Base-by-base conservation (phyloP, 2,888 invertebrate genomes). In the Linyphia triangularis region DNA sequence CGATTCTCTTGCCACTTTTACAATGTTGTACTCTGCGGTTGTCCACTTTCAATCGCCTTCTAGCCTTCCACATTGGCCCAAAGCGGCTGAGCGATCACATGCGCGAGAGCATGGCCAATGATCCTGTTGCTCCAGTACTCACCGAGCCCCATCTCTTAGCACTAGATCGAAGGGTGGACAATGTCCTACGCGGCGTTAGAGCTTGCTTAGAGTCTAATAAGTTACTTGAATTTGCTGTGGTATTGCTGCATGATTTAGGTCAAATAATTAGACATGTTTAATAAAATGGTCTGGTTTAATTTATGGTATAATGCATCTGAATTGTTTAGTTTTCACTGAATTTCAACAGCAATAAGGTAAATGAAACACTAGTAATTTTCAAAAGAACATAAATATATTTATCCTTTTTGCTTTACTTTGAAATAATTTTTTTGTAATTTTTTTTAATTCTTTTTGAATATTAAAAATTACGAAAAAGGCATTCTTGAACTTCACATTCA, bases 11-110 rank as follows among this genome's bases (percentile, higher is more conserved):
- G 10, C 99, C 99, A 0, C 93, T 99, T 73, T 94, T 97, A 90
- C 99, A 99, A 93, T 99, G 99, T 93, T 99, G 99, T 93, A 93
- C 97, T 91, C 95, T 99, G 82, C 94, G 99, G 69, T 96, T 96
- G 92, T 95, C 96, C 30, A 99, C 99, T 0, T 94, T 99, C 43
- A 94, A 94, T 81, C 95, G 95, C 7, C 94, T 99, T 90, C 93
- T 98, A 83, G 91, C 92, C 16, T 92, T 93, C 75, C 93, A 93
- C 90, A 90, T 90, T 69, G 92, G 93, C 43, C 93, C 93, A 63
- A 91, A 92, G 28, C 91, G 92, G 43, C 94, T 99, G 77, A 97
- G 98, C 90, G 95, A 94, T 82, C 94, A 95, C 37, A 95, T 99
- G 94, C 94, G 96, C 4, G 94, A 95, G 81, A 96, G 97, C 70